These are phyloP conservation scores for Diplosoma virens DNA, from an alignment of 23 tunicate genomes.

Conservation along the genomic window DNA sequence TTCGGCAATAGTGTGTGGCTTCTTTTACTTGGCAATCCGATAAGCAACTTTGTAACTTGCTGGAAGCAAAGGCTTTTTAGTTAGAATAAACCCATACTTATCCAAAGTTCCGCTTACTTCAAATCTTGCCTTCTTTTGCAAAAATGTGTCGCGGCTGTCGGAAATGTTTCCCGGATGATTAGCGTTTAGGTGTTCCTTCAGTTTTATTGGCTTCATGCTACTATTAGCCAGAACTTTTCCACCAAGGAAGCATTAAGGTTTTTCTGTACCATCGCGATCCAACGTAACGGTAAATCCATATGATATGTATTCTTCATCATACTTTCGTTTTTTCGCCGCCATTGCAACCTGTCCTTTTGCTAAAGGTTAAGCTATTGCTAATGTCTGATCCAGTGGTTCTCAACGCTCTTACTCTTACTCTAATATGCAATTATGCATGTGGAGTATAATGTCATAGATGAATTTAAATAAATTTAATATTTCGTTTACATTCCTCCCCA, in stretches of 20 bases:
- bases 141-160: constrained; percentile 22
- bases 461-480: too few relatives aligned
- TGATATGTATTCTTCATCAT: constrained; percentile 19
- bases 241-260: constrained; percentile 32
- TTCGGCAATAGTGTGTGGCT: constrained; percentile 25
- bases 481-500: too few relatives aligned
- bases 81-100: constrained; percentile 26
- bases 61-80: constrained; percentile 32
- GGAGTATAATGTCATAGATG: too few relatives aligned
- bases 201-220: constrained; percentile 26
- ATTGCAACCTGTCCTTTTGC: constrained; percentile 13
- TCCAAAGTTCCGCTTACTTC: constrained; percentile 8
- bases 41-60: constrained; percentile 36
- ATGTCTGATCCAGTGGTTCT: background rate
- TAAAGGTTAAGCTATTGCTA: background rate
- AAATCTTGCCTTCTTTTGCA: constrained; percentile 17
- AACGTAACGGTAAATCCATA: constrained; percentile 22
- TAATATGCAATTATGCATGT: too few relatives aligned
- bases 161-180: constrained; percentile 18
- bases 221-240: constrained; percentile 41
- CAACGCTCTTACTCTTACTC: too few relatives aligned
- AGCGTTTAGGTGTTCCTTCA: constrained; percentile 30
- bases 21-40: constrained; percentile 34
- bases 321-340: constrained; percentile 24
- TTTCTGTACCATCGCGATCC: constrained; percentile 37